Conservation (phyloP, 2,797 vertebrate species). For the Toxotes lorentzi region DNA sequence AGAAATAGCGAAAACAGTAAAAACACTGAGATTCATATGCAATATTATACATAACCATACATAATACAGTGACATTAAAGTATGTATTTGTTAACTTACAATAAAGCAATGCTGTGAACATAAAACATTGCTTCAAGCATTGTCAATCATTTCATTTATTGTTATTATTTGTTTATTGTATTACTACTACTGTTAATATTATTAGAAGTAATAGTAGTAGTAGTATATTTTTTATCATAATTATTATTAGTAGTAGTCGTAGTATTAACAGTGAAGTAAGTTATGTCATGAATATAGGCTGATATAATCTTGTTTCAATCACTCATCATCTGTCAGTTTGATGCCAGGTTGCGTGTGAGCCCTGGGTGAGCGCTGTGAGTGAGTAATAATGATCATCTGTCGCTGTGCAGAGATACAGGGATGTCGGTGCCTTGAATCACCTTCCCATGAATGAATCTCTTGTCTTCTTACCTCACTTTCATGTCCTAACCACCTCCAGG, state of each 20-base stretch:
- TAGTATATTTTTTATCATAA: background rate
- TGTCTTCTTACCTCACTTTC: conserved; percentile 85
- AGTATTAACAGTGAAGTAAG: background rate
- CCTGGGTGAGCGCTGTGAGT: conserved; percentile 69
- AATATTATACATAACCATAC: background rate
- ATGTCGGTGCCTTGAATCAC: conserved; percentile 84
- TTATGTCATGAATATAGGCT: conserved; percentile 26
- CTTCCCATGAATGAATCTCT: conserved; percentile 84
- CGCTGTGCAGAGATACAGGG: conserved; percentile 76
- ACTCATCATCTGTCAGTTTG: conserved; percentile 65
- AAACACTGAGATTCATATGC: background rate
- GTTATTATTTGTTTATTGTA: background rate
- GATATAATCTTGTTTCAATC: conserved; percentile 36
- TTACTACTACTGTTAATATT: background rate
- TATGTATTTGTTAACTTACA: background rate
- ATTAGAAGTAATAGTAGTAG: background rate
- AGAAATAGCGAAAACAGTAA: background rate
- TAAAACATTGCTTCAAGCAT: background rate
- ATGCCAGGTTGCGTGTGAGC: conserved; percentile 83
- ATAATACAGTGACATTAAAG: no score
- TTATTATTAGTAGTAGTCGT: background rate
- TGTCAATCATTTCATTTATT: background rate
- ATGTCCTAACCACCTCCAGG: conserved; percentile 84
- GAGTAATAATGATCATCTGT: conserved; percentile 85
- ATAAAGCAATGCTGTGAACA: background rate